These are phyloP conservation scores for Parotia lawesii DNA, from an alignment of 2,113 vertebrate genomes.

Conservation along the genomic window DNA sequence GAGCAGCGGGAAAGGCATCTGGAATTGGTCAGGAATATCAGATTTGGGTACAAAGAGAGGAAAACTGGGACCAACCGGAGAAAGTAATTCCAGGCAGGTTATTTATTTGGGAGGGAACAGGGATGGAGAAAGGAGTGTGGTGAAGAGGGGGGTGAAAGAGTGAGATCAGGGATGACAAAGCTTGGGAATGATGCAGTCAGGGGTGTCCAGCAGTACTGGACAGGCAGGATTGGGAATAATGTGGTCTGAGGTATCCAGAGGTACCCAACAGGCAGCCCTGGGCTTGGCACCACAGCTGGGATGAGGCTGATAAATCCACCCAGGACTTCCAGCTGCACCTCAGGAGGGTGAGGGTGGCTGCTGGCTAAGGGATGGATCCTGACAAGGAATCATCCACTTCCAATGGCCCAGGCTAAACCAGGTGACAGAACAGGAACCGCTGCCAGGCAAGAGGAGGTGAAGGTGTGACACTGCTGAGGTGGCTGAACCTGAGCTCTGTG, in stretches of 20 bases:
- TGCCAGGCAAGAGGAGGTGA: not conserved
- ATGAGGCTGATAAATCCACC: not conserved
- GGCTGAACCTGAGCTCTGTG: not conserved
- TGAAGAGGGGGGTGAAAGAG: not conserved
- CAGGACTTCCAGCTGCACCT: not conserved
- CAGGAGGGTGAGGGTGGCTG: not conserved
- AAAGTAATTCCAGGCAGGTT: not conserved
- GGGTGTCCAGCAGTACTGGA: not conserved
- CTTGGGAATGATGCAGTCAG: not conserved
- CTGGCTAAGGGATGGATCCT: not conserved
- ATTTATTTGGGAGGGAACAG: not conserved
- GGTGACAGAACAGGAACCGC: not conserved
- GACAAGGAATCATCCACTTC: not conserved
- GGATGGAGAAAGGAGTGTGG: not conserved
- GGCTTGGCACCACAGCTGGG: not conserved
- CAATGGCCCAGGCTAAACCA: not conserved
- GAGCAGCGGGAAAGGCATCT: accelerated
- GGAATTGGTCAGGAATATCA: not conserved
- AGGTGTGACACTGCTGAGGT: not conserved
- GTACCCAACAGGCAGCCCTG: not conserved
- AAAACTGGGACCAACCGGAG: not conserved
- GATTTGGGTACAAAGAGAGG: not conserved
- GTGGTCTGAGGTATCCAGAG: too few relatives aligned
- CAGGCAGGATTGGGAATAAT: not conserved
- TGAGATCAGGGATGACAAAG: not conserved